Percentiles rank a stretch among this genome's conserved stretches.
phyloP scores from a whole-genome alignment of 2,888 invertebrate genomes.

The Rhabditophanes sp. region DNA sequence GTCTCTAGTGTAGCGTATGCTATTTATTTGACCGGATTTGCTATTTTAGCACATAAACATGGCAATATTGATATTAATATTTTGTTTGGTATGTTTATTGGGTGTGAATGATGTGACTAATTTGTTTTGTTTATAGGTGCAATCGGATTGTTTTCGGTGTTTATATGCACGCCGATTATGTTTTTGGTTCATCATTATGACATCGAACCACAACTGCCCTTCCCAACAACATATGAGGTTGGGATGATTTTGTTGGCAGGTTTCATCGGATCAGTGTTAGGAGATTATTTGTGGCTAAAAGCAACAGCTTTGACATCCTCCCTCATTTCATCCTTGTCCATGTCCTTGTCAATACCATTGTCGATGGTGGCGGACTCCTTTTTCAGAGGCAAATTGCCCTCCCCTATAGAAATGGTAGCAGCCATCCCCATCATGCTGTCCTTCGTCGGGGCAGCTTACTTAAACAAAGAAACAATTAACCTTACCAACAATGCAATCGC shows the following conservation, averaged over 20 bases:
- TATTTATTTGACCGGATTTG: slow-evolving; percentile 68
- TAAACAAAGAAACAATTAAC: slow-evolving; percentile 46
- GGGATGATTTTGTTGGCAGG: slow-evolving; percentile 61
- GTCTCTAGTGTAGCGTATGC: slow-evolving; percentile 63
- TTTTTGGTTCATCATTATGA: slow-evolving; percentile 63
- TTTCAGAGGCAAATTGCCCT: slow-evolving; percentile 44
- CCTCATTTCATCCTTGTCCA: slow-evolving; percentile 67
- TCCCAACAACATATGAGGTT: slow-evolving; percentile 10
- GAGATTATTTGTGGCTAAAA: slow-evolving; percentile 83
- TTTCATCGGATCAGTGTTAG: slow-evolving; percentile 71
- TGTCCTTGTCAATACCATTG: slow-evolving; percentile 72
- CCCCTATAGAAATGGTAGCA: slow-evolving; percentile 59
- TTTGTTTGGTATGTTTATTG: slow-evolving; percentile 64
- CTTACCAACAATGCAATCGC: too few relatives aligned
- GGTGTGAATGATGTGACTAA: not conserved
- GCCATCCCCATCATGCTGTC: slow-evolving; percentile 62
- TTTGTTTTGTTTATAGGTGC: slow-evolving; percentile 59
- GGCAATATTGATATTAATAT: slow-evolving; percentile 83
- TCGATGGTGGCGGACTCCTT: slow-evolving; percentile 69
- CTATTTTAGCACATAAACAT: slow-evolving; percentile 67
- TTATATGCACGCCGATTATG: slow-evolving; percentile 73
- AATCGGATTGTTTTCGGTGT: slow-evolving; percentile 75
- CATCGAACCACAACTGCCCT: slow-evolving; percentile 45
- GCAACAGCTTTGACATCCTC: slow-evolving; percentile 83
- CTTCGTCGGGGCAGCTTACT: slow-evolving; percentile 57